Conservation (phyloP, 2,797 vertebrate genomes). For the Syngnathus acus region DNA sequence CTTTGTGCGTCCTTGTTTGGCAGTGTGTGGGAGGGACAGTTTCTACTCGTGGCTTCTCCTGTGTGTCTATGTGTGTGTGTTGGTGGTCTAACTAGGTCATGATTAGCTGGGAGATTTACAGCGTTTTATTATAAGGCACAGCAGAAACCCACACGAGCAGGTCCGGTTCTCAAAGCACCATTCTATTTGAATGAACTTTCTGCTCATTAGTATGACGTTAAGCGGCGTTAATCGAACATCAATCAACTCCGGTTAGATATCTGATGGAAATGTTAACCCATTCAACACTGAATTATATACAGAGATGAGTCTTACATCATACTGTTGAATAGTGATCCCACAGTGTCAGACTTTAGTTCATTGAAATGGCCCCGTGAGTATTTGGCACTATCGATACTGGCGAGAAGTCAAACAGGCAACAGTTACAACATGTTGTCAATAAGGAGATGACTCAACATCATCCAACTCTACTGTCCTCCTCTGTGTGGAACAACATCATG, state of each 20-base stretch:
- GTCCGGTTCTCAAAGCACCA: not conserved
- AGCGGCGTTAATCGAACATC: not conserved
- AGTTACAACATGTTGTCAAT: not conserved
- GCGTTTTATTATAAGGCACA: constrained; percentile 16
- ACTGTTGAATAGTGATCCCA: too few relatives aligned
- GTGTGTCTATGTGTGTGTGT: constrained; percentile 15
- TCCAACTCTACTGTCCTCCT: not conserved
- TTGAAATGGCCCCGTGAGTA: not conserved
- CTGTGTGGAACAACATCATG: too few relatives aligned
- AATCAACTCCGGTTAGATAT: not conserved
- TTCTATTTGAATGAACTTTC: not conserved
- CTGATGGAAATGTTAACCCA: not conserved
- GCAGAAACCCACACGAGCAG: not conserved
- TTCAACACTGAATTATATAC: not conserved
- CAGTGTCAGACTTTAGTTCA: not conserved
- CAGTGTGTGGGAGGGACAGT: constrained; percentile 33
- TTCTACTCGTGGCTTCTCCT: constrained; percentile 2
- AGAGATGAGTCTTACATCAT: not conserved
- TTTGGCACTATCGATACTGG: not conserved
- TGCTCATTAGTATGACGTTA: not conserved
- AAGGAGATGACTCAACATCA: not conserved
- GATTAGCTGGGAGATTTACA: constrained; percentile 43
- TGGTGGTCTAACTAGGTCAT: constrained; percentile 57
- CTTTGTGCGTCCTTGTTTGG: constrained; percentile 11
- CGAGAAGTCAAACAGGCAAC: not conserved